Evolutionary conservation across 2,113 vertebrate species (phyloP).

Genomic region (Alethe castanea): DNA sequence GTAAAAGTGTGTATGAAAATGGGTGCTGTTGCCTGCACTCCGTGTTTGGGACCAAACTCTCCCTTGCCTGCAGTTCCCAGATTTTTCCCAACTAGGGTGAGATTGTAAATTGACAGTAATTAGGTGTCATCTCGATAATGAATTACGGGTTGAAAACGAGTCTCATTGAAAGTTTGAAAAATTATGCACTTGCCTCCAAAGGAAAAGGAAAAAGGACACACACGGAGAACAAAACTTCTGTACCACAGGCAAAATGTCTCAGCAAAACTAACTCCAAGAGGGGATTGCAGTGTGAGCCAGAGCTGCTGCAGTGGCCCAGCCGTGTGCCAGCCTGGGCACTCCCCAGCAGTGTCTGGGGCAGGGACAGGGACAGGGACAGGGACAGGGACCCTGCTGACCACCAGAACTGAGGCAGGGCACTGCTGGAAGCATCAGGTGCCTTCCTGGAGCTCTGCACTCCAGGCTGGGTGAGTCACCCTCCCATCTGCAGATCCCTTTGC

Average conservation of each 20-base stretch:
- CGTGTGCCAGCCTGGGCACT: not conserved
- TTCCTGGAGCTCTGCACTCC: not conserved
- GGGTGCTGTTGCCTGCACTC: not conserved
- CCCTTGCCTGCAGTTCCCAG: not conserved
- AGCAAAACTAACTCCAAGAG: not conserved
- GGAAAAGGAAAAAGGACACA: not conserved
- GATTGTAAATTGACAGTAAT: not conserved
- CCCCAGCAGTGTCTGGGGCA: not conserved
- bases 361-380: not conserved
- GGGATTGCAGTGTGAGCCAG: not conserved
- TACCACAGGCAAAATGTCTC: not conserved
- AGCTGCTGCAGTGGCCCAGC: not conserved
- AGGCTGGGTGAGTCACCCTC: constrained; percentile 18
- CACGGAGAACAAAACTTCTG: not conserved
- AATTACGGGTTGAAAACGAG: not conserved
- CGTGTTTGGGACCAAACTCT: not conserved
- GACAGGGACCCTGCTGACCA: not conserved
- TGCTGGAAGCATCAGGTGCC: not conserved
- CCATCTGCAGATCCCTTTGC: constrained; percentile 19
- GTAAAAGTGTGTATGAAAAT: not conserved
- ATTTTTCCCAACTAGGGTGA: not conserved
- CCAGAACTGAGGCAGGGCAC: not conserved
- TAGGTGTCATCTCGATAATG: not conserved
- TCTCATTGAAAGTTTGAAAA: not conserved
- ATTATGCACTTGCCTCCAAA: not conserved